phyloP scores from a whole-genome alignment of 2,888 invertebrate genomes.

The Enoplolaimus lenunculus region DNA sequence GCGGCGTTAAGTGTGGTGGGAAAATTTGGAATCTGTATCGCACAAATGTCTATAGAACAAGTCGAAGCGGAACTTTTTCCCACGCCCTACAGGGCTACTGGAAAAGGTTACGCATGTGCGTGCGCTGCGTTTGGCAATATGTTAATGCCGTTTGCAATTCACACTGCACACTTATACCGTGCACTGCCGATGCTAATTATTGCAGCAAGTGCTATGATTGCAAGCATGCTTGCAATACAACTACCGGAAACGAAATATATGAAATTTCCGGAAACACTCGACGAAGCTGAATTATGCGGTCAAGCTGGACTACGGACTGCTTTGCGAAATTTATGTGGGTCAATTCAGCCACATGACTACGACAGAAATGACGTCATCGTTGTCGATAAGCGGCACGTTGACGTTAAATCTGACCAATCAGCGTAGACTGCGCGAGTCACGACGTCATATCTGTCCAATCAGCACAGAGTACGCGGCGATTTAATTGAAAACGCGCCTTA shows the following conservation, averaged over 20 bases:
- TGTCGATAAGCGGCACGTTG: no score
- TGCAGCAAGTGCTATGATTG: neutral
- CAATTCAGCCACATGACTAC: no score
- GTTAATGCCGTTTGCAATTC: slow-evolving; percentile 13
- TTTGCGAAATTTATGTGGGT: no score
- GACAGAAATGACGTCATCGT: no score
- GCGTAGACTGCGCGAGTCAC: no score
- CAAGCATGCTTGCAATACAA: neutral
- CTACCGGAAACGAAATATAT: slow-evolving; percentile 12
- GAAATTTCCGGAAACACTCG: slow-evolving; percentile 14
- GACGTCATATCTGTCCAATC: no score
- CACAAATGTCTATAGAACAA: neutral
- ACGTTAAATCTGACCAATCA: no score
- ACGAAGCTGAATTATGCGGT: slow-evolving; percentile 15
- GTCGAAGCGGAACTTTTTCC: slow-evolving; percentile 17
- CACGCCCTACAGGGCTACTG: slow-evolving; percentile 3
- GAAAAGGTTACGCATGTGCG: neutral
- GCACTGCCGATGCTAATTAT: slow-evolving; percentile 16
- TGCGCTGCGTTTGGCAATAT: slow-evolving; percentile 6
- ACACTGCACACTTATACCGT: neutral
- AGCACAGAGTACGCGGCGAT: no score
- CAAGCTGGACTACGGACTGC: neutral
- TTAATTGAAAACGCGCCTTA: no score
- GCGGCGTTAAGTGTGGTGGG: neutral
- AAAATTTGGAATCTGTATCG: slow-evolving; percentile 7